These are phyloP conservation scores for Falco peregrinus DNA, from an alignment of 2,797 vertebrate genomes.

Conservation along the genomic window DNA sequence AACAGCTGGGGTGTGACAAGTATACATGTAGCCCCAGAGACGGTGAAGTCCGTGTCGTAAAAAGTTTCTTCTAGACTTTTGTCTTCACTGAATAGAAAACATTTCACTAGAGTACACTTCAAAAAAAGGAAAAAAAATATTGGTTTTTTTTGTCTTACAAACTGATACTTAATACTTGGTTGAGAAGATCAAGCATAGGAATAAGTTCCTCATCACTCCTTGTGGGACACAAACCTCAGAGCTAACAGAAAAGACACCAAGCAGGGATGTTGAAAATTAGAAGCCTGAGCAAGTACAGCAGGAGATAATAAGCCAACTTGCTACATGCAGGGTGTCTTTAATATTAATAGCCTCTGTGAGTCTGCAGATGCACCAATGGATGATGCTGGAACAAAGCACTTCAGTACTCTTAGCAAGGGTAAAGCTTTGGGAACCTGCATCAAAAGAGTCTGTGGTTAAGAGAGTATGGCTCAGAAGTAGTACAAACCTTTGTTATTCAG, in stretches of 20 bases:
- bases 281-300: not conserved
- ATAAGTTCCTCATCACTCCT: not conserved
- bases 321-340: not conserved
- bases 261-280: not conserved
- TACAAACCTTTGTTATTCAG: not conserved
- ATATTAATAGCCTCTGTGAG: not conserved
- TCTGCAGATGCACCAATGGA: not conserved
- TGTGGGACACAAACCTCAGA: not conserved
- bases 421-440: not conserved
- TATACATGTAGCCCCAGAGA: not conserved
- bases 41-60: not conserved
- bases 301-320: not conserved
- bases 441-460: not conserved
- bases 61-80: not conserved
- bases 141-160: not conserved
- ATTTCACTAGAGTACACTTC: not conserved
- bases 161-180: not conserved
- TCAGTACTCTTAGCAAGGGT: not conserved
- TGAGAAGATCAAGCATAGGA: not conserved
- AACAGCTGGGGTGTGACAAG: not conserved
- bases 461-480: not conserved
- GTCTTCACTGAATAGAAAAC: not conserved
- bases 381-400: not conserved
- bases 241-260: not conserved
- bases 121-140: fast-evolving